Conservation (phyloP, 2,888 invertebrate species). For the Drosophila barbarae region DNA sequence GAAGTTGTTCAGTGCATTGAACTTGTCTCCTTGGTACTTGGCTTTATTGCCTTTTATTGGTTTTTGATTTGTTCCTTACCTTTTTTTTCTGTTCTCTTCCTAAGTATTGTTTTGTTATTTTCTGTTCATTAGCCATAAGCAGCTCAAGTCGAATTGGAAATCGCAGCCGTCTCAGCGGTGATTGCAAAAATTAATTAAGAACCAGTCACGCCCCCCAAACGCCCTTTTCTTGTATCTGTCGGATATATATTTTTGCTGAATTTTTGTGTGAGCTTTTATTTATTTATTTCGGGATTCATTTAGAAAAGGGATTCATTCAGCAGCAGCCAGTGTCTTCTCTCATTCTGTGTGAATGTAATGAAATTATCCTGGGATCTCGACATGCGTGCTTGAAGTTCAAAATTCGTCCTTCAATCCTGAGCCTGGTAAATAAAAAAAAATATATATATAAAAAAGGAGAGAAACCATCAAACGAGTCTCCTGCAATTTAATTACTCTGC, state of each 20-base stretch:
- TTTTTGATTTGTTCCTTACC: constrained; percentile 61
- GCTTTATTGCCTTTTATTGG: constrained; percentile 71
- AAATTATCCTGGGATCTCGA: constrained; percentile 58
- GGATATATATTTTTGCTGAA: constrained; percentile 14
- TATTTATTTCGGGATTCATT: constrained; percentile 56
- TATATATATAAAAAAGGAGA: neutral
- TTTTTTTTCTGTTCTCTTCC: neutral
- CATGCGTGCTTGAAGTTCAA: constrained; percentile 63
- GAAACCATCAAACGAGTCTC: constrained; percentile 32
- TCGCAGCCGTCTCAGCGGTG: constrained; percentile 42
- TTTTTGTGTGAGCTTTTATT: constrained; percentile 59
- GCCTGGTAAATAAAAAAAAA: constrained; percentile 15
- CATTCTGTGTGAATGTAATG: constrained; percentile 48
- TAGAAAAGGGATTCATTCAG: constrained; percentile 2
- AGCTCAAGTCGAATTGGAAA: constrained; percentile 65
- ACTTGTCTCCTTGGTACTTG: constrained; percentile 37
- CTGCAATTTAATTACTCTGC: constrained; percentile 72
- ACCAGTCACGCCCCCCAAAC: constrained; percentile 37
- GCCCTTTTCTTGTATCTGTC: constrained; percentile 67
- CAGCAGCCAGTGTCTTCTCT: constrained; percentile 9
- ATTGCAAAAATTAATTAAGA: constrained; percentile 71
- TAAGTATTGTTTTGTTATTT: constrained; percentile 35
- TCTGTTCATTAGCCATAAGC: constrained; percentile 59
- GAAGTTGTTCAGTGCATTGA: constrained; percentile 53
- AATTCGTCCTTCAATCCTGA: constrained; percentile 59